Percentiles rank a stretch among this genome's conserved stretches.
phyloP scores from a whole-genome alignment of 2,113 vertebrate species.

The Tachysurus vachellii region DNA sequence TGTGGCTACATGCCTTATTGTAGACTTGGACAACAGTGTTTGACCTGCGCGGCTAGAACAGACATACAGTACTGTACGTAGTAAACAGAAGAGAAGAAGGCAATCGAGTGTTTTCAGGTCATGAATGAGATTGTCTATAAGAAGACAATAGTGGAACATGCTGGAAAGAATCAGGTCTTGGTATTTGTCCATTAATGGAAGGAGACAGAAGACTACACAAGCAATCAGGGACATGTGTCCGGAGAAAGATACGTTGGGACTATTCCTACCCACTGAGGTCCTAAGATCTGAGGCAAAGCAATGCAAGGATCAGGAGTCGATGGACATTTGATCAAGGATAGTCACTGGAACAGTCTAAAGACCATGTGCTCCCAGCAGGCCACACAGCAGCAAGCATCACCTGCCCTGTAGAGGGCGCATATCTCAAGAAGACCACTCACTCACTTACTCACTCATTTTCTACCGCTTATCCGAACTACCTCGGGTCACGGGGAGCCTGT shows the following conservation, averaged over 20 bases:
- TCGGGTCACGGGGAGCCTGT: too few species aligned
- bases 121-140: constrained; percentile 99
- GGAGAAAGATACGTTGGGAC: constrained; percentile 93
- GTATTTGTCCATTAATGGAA: constrained; percentile 97
- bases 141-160: constrained; percentile 99
- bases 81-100: constrained; percentile 95
- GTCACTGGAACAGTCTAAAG: too few species aligned
- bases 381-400: too few species aligned
- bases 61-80: constrained; percentile 94
- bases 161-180: constrained; percentile 97
- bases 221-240: constrained; percentile 97
- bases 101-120: constrained; percentile 98
- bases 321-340: too few species aligned
- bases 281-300: constrained; percentile 94
- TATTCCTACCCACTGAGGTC: constrained; percentile 93
- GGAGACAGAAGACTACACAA: constrained; percentile 93
- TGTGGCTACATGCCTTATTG: too few species aligned
- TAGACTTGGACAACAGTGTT: constrained; percentile 73
- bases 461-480: too few species aligned
- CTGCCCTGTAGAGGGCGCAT: too few species aligned
- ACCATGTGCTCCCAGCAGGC: too few species aligned
- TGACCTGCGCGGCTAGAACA: constrained; percentile 94
- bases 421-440: too few species aligned
- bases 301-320: constrained; percentile 83
- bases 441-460: too few species aligned